phyloP scores from a whole-genome alignment of 2,888 invertebrate genomes.

The Holacanthella duospinosa region DNA sequence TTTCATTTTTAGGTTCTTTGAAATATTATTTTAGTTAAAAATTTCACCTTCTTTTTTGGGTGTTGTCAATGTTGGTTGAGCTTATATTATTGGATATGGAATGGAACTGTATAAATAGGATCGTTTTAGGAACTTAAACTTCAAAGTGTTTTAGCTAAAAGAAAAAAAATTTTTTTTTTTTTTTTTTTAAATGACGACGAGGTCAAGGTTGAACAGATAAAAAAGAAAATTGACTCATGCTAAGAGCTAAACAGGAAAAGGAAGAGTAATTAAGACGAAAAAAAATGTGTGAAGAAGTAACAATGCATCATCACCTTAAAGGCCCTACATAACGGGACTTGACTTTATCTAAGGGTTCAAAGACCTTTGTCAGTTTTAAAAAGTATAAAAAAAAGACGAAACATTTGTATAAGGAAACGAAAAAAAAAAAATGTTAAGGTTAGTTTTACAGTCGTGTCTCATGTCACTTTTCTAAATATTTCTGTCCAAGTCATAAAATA shows the following conservation, averaged over 20 bases:
- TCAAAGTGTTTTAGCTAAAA: too few species aligned
- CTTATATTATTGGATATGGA: too few species aligned
- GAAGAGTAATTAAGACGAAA: conserved; percentile 2
- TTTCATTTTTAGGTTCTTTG: too few species aligned
- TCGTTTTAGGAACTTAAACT: too few species aligned
- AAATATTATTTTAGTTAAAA: too few species aligned
- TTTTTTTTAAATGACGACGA: not conserved
- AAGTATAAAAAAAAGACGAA: not conserved
- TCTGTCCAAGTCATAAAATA: not conserved
- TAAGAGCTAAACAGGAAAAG: not conserved
- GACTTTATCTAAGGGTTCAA: not conserved
- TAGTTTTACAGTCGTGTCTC: not conserved
- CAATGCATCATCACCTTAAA: not conserved
- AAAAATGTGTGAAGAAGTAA: too few species aligned
- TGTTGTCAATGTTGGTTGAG: too few species aligned
- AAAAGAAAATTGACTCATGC: conserved; percentile 3
- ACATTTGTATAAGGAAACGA: not conserved
- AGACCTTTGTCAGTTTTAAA: not conserved
- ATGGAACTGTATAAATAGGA: too few species aligned
- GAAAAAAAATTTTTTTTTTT: too few species aligned
- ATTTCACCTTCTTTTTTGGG: too few species aligned
- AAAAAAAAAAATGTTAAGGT: not conserved
- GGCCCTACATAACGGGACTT: not conserved
- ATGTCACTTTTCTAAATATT: not conserved
- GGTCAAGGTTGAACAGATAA: not conserved